Conservation (phyloP, 2,888 invertebrate species). For the Watsonalla binaria region DNA sequence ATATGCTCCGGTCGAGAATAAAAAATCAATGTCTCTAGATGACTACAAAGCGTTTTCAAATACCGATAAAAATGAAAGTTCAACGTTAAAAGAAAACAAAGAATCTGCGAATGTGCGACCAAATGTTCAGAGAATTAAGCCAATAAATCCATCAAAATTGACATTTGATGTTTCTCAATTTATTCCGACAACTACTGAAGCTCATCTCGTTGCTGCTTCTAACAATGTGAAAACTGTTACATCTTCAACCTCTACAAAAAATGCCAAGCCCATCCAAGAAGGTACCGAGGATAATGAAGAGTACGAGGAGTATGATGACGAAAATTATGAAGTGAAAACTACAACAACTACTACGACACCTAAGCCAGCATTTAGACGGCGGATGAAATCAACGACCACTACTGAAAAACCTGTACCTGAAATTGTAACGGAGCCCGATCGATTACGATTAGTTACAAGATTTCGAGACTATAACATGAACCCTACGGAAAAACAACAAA, state of each 20-base stretch:
- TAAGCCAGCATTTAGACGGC: constrained; percentile 39
- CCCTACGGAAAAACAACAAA: constrained; percentile 20
- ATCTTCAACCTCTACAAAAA: constrained; percentile 18
- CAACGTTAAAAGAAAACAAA: constrained; percentile 9
- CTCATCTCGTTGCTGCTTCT: constrained; percentile 42
- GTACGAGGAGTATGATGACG: constrained; percentile 36
- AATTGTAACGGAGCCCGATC: constrained; percentile 22
- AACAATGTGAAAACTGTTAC: constrained; percentile 34
- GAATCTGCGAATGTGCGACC: not conserved
- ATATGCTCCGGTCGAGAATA: constrained; percentile 56
- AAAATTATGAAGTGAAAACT: constrained; percentile 22
- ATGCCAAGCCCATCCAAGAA: constrained; percentile 4
- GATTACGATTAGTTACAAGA: constrained; percentile 50
- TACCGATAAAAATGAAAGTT: constrained; percentile 12
- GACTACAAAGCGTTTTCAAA: constrained; percentile 44
- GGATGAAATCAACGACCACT: constrained; percentile 30
- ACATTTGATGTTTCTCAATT: constrained; percentile 39
- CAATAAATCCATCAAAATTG: constrained; percentile 16
- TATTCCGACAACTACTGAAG: constrained; percentile 29
- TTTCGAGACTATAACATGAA: constrained; percentile 38
- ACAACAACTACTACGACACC: constrained; percentile 39
- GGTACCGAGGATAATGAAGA: constrained; percentile 42
- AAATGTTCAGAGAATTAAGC: constrained; percentile 3
- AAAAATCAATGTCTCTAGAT: constrained; percentile 46
- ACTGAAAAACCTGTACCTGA: constrained; percentile 28